phyloP scores from a whole-genome alignment of 2,888 invertebrate species.

The Ganaspis brasiliensis region DNA sequence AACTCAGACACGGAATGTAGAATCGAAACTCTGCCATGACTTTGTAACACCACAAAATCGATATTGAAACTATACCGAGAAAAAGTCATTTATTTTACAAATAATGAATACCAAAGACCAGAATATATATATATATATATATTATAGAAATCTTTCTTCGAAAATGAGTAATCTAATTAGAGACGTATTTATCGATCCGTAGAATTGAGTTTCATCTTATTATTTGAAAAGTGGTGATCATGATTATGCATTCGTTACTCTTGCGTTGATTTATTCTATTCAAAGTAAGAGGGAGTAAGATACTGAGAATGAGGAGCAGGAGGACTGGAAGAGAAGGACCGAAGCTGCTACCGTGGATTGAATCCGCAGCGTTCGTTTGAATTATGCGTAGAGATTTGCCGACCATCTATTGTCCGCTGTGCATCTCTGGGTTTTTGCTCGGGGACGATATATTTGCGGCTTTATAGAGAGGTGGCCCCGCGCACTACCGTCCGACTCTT shows the following conservation, averaged over 20 bases:
- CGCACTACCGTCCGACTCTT: conserved; percentile 67
- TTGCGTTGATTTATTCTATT: conserved; percentile 38
- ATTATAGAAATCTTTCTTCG: not conserved
- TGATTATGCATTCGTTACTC: conserved; percentile 20
- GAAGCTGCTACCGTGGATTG: conserved; percentile 71
- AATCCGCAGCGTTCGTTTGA: conserved; percentile 72
- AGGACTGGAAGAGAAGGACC: conserved; percentile 51
- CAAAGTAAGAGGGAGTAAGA: conserved; percentile 41
- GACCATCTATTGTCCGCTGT: conserved; percentile 70
- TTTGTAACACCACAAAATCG: no score
- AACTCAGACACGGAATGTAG: no score
- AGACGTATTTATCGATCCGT: conserved; percentile 22
- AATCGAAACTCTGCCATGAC: no score
- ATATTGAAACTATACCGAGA: no score
- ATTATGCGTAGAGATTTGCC: conserved; percentile 71
- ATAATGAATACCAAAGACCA: no score
- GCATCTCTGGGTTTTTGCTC: conserved; percentile 62
- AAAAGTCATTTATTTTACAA: no score
- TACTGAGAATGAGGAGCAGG: conserved; percentile 47
- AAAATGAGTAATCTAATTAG: not conserved
- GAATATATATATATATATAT: no score
- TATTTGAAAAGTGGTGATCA: conserved; percentile 30
- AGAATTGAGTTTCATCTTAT: conserved; percentile 27
- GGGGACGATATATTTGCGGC: conserved; percentile 69
- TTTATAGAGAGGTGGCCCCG: conserved; percentile 41